Evolutionary conservation across 1,140 invertebrate species (phyloP).

Genomic region (Cydia strobilella): DNA sequence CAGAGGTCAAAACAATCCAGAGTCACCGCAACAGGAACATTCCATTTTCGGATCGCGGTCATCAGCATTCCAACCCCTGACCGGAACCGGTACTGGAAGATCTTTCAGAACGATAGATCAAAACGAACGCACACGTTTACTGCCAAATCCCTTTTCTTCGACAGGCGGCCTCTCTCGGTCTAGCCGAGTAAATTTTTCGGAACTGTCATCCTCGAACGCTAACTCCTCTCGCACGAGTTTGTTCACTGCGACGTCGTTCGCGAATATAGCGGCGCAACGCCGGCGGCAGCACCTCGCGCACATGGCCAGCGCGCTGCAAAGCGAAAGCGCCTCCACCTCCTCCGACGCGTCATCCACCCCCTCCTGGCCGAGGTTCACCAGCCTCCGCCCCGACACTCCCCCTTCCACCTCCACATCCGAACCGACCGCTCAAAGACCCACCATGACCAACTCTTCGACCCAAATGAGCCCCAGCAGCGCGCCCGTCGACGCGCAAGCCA

Average conservation of each 20-base stretch:
- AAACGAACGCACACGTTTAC: constrained; percentile 55
- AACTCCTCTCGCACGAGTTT: constrained; percentile 65
- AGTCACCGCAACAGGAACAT: constrained; percentile 46
- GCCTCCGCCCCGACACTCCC: constrained; percentile 34
- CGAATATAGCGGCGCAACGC: constrained; percentile 42
- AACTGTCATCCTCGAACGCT: constrained; percentile 41
- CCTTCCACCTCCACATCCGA: constrained; percentile 45
- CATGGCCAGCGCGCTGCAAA: constrained; percentile 40
- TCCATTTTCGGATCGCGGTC: constrained; percentile 61
- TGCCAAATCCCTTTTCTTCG: constrained; percentile 70
- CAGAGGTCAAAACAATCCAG: constrained; percentile 56
- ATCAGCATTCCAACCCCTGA: constrained; percentile 70
- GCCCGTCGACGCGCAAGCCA: constrained; percentile 64
- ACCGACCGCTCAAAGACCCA: constrained; percentile 41
- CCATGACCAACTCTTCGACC: constrained; percentile 54
- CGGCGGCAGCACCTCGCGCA: constrained; percentile 42
- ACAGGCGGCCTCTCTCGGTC: constrained; percentile 45
- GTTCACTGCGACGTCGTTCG: constrained; percentile 47
- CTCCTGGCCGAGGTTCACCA: neutral
- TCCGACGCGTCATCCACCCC: constrained; percentile 17
- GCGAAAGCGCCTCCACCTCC: constrained; percentile 19
- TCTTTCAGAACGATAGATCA: constrained; percentile 56
- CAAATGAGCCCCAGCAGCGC: constrained; percentile 51
- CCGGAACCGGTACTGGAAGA: constrained; percentile 45
- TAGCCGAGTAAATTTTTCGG: constrained; percentile 45